Evolutionary conservation across 2,888 invertebrate genomes (phyloP).

Genomic region (Rhorus exstirpatorius): DNA sequence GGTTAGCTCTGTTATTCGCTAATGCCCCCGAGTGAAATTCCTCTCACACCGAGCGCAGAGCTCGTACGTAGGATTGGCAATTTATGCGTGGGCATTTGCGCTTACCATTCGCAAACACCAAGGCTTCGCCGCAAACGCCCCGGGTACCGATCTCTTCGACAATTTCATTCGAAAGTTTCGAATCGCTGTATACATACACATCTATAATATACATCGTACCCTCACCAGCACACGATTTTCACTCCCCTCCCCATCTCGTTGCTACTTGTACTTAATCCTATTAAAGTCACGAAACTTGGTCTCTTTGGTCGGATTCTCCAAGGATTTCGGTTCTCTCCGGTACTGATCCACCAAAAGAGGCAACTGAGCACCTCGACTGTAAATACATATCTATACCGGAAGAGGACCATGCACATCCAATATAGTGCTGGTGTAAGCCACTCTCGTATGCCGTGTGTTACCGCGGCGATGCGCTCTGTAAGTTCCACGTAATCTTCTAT

Average conservation of each 20-base stretch:
- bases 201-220: not conserved
- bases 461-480: slow-evolving; percentile 16
- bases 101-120: slow-evolving; percentile 51
- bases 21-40: slow-evolving; percentile 35
- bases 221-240: slow-evolving; percentile 25
- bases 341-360: slow-evolving; percentile 46
- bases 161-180: slow-evolving; percentile 71
- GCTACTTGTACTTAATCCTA: slow-evolving; percentile 72
- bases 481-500: slow-evolving; percentile 53
- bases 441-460: slow-evolving; percentile 40
- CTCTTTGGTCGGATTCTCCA: slow-evolving; percentile 36
- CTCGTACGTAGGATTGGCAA: slow-evolving; percentile 15
- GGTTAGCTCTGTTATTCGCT: slow-evolving; percentile 21
- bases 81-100: slow-evolving; percentile 52
- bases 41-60: slow-evolving; percentile 2
- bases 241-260: not conserved
- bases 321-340: slow-evolving; percentile 59
- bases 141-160: slow-evolving; percentile 60
- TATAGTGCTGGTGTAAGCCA: slow-evolving; percentile 22
- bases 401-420: slow-evolving; percentile 4
- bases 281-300: slow-evolving; percentile 76
- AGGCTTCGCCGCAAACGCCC: slow-evolving; percentile 41
- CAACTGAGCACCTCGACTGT: not conserved
- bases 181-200: slow-evolving; percentile 31
- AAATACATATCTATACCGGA: slow-evolving; percentile 1